A percentile compares a stretch with the other conserved stretches of the same genome.
phyloP scores from a whole-genome alignment of 2,888 invertebrate species.

The Troides oblongomaculatus region DNA sequence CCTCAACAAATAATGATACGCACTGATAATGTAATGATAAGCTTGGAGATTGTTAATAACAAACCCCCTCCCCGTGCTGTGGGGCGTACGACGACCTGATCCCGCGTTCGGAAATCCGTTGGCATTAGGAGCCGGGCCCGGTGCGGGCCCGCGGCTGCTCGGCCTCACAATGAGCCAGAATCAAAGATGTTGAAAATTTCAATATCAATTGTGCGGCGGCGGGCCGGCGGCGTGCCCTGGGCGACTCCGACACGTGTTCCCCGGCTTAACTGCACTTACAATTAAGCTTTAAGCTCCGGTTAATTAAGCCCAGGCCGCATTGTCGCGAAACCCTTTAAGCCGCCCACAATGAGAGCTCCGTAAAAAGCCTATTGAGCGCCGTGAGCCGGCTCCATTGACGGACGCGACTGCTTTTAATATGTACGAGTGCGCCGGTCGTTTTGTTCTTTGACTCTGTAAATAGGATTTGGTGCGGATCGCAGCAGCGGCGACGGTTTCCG shows the following conservation, averaged over 20 bases:
- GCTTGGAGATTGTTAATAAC: no score
- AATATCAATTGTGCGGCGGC: constrained; percentile 58
- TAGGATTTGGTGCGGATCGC: constrained; percentile 47
- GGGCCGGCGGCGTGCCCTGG: constrained; percentile 52
- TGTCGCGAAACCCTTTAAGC: constrained; percentile 71
- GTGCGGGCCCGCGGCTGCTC: background rate
- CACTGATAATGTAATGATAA: no score
- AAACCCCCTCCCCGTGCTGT: no score
- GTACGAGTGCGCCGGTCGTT: constrained; percentile 39
- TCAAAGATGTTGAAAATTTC: constrained; percentile 53
- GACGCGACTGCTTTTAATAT: constrained; percentile 48
- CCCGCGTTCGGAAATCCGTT: no score
- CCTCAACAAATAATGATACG: no score
- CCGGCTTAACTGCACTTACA: constrained; percentile 75
- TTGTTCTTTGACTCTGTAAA: constrained; percentile 43
- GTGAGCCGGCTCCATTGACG: constrained; percentile 46
- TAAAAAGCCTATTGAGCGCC: constrained; percentile 66
- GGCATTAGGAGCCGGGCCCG: background rate
- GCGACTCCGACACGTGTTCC: constrained; percentile 73
- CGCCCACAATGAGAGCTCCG: constrained; percentile 64
- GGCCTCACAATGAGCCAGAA: constrained; percentile 34
- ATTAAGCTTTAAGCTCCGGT: constrained; percentile 77
- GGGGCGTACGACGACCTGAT: no score
- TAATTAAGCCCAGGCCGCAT: constrained; percentile 75
- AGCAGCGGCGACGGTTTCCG: constrained; percentile 36